Evolutionary conservation across 2,888 invertebrate genomes (phyloP), one percentile per base, ranked within the genome.

Genomic region (Diachrysia chrysitis): DNA sequence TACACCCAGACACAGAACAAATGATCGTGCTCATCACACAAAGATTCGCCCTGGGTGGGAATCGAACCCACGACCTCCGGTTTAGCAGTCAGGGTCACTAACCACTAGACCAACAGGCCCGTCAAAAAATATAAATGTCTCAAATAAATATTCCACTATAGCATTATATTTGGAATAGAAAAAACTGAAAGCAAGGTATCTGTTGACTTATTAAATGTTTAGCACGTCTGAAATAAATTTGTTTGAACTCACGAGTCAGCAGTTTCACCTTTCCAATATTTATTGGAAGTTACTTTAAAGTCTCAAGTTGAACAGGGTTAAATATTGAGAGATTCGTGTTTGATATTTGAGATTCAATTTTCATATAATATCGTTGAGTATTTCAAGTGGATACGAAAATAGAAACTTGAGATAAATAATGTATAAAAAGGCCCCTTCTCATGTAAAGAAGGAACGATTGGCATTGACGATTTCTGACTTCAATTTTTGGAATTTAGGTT

Each of bases 151-250:
- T 54, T 54, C 21, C 32, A 32, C 21, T 61, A 61, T 42, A 59
- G 58, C 51, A 37, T 21, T 25, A 51, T 61, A 37, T n/a, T n/a
- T n/a, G 29, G 14, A 65, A 65, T 62, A 53, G 35, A 58, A 62
- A 53, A n/a, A 61, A 51, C 29, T 56, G 51, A 56, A 58, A 51
- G 51, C 19, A 53, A 70, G 60, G 58, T 74, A 74, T 69, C 42
- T 63, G 48, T 55, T n/a, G 48, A 16, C 57, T 57, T 72, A 72
- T 72, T 25, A 61, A 72, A 72, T 72, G 73, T 63, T 62, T 62
- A 59, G 37, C 73, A 73, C 78, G 73, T 73, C 19, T 42, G 37
- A 60, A 59, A 62, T 66, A 77, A 58, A 73, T 62, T 76, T 72
- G 59, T 76, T 73, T 77, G 53, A 62, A 66, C 55, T 61, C 16